These are phyloP conservation scores for Carcina quercana DNA, from an alignment of 2,888 invertebrate genomes.

Conservation along the genomic window DNA sequence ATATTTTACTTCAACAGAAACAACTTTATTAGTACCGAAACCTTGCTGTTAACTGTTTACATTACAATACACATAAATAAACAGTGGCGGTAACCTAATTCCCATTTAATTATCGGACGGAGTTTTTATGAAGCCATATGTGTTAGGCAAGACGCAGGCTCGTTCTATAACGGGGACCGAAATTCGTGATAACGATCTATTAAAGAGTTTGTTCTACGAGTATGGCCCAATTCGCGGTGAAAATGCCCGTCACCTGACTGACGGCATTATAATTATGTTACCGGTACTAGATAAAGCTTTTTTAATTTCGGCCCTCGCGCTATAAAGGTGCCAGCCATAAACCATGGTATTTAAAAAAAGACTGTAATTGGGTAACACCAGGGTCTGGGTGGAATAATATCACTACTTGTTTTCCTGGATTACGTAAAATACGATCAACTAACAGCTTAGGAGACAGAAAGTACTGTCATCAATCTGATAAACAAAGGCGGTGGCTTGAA, in stretches of 20 bases:
- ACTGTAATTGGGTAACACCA: too few species aligned
- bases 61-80: not conserved
- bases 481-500: too few species aligned
- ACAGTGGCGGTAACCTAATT: not conserved
- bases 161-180: not conserved
- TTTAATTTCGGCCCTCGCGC: slow-evolving; percentile 12
- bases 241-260: slow-evolving; percentile 47
- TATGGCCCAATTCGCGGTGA: slow-evolving; percentile 34
- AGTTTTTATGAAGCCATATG: slow-evolving; percentile 1
- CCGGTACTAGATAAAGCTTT: slow-evolving; percentile 46
- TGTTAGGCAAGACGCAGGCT: not conserved
- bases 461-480: too few species aligned
- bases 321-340: too few species aligned
- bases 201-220: slow-evolving; percentile 16
- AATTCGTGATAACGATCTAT: slow-evolving; percentile 10
- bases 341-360: too few species aligned
- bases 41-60: not conserved
- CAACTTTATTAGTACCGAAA: too few species aligned
- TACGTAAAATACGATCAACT: too few species aligned
- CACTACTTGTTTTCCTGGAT: too few species aligned
- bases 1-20: too few species aligned
- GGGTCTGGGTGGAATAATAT: too few species aligned
- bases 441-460: too few species aligned
- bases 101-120: slow-evolving; percentile 2
- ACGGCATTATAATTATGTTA: slow-evolving; percentile 53